These are phyloP conservation scores for Raja brachyura DNA, from an alignment of 2,113 vertebrate species.

Conservation along the genomic window DNA sequence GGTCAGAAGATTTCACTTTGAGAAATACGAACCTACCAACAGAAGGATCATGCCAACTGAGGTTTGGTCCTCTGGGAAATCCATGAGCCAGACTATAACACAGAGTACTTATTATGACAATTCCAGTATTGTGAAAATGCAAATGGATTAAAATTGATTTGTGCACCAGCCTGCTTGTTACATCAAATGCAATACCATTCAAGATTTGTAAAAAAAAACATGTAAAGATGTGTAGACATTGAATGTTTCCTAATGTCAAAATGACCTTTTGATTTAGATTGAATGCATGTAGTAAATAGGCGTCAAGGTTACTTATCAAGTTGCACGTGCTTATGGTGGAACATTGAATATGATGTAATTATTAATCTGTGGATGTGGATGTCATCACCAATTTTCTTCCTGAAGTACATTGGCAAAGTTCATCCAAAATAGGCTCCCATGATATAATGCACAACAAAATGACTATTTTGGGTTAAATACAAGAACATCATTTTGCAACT, in stretches of 20 bases:
- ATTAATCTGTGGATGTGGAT: slow-evolving; percentile 23
- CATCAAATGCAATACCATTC: not conserved
- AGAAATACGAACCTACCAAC: not conserved
- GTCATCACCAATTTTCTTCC: not conserved
- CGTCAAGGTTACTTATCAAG: not conserved
- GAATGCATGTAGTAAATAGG: not conserved
- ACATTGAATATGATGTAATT: not conserved
- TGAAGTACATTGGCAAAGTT: not conserved
- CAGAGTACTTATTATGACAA: not conserved
- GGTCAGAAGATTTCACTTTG: not conserved
- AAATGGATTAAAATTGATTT: not conserved
- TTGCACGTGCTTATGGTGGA: not conserved
- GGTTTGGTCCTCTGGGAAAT: not conserved
- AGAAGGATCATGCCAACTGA: not conserved
- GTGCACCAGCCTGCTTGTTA: not conserved
- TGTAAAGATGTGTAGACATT: not conserved
- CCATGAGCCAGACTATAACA: not conserved
- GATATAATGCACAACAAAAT: not conserved
- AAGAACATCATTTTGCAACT: not conserved
- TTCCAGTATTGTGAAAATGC: not conserved
- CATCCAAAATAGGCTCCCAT: not conserved
- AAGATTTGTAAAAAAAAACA: not conserved
- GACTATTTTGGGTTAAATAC: not conserved
- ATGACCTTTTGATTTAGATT: not conserved
- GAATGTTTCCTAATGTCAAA: not conserved